These are phyloP conservation scores for Riptortus pedestris DNA, from an alignment of 1,140 invertebrate genomes.

Conservation along the genomic window DNA sequence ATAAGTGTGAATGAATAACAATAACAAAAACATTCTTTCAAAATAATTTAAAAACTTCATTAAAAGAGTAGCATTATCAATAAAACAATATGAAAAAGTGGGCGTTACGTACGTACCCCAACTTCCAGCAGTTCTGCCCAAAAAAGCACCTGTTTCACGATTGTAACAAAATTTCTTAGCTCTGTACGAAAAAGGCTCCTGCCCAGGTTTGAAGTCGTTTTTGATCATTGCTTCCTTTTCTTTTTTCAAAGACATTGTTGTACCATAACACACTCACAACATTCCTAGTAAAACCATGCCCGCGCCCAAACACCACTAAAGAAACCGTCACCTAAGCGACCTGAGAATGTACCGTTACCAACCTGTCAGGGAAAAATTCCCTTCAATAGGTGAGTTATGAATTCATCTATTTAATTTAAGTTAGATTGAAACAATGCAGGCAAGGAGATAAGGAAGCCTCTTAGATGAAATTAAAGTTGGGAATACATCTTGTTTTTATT, in stretches of 20 bases:
- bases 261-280: background rate
- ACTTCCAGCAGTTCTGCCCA: conserved; percentile 17
- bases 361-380: background rate
- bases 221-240: conserved; percentile 19
- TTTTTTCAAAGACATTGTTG: conserved; percentile 12
- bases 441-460: too few relatives aligned
- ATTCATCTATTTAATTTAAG: too few relatives aligned
- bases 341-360: background rate
- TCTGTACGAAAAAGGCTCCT: conserved; percentile 4
- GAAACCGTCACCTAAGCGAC: conserved; percentile 14
- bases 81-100: too few relatives aligned
- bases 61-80: too few relatives aligned
- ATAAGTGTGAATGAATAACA: too few relatives aligned
- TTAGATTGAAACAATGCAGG: too few relatives aligned
- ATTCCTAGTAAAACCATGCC: background rate
- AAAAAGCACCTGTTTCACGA: conserved; percentile 16
- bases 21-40: too few relatives aligned
- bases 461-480: too few relatives aligned
- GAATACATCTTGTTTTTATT: too few relatives aligned
- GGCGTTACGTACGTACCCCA: conserved; percentile 23
- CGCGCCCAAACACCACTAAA: conserved; percentile 7
- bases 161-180: conserved; percentile 16
- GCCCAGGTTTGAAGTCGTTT: background rate
- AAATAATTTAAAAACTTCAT: too few relatives aligned
- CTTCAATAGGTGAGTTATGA: too few relatives aligned